Evolutionary conservation across 2,113 vertebrate species (phyloP).

Genomic region (Zosterops lateralis): DNA sequence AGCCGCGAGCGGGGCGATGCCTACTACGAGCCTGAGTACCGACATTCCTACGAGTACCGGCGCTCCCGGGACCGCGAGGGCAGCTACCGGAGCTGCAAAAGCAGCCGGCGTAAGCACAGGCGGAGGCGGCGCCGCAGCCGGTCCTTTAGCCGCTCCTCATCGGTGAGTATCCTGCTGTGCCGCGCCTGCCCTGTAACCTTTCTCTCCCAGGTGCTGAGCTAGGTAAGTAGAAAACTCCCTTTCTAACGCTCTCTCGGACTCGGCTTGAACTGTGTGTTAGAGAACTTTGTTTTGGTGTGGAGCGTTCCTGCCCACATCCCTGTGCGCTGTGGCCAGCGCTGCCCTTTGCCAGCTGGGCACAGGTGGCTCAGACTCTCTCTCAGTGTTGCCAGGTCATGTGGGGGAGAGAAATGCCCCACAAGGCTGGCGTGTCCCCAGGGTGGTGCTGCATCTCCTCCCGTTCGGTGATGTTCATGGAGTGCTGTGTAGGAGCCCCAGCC

Average conservation of each 20-base stretch:
- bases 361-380: neutral
- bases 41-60: constrained; percentile 86
- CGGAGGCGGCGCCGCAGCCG: constrained; percentile 94
- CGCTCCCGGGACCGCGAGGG: constrained; percentile 79
- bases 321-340: neutral
- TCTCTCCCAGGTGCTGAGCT: constrained; percentile 35
- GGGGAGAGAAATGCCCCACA: neutral
- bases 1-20: constrained; percentile 82
- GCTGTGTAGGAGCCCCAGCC: neutral
- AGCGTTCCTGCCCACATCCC: neutral
- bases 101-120: constrained; percentile 96
- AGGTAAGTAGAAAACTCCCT: constrained; percentile 62
- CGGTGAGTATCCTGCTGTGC: constrained; percentile 86
- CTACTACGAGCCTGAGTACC: constrained; percentile 84
- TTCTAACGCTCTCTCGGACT: constrained; percentile 1
- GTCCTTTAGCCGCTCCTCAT: constrained; percentile 96
- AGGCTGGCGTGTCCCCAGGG: neutral
- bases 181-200: constrained; percentile 50
- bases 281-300: neutral
- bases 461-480: accelerated
- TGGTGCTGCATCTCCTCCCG: neutral
- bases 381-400: neutral
- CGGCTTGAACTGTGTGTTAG: neutral
- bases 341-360: neutral
- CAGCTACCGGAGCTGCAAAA: constrained; percentile 87